Conservation (phyloP, 2,888 invertebrate species). For the Brachynemurus nebulosus region DNA sequence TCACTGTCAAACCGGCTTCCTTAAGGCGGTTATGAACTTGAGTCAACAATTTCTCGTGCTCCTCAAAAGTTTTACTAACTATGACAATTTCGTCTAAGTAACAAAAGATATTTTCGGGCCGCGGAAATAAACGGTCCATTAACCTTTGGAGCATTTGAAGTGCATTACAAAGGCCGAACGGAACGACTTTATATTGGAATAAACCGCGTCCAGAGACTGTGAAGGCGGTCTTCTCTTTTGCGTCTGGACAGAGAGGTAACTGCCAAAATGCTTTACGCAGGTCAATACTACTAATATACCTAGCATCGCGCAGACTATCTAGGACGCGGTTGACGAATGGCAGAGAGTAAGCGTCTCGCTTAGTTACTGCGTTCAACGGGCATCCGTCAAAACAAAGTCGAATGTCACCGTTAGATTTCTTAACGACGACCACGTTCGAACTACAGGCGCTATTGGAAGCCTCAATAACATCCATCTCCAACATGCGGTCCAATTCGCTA, state of each 20-base stretch:
- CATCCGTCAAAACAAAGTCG: neutral
- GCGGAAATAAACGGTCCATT: neutral
- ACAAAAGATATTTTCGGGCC: neutral
- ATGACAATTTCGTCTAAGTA: neutral
- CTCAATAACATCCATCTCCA: too few species aligned
- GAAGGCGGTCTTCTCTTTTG: neutral
- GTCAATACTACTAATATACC: constrained; percentile 5
- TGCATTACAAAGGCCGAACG: neutral
- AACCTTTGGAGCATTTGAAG: neutral
- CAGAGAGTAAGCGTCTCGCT: neutral
- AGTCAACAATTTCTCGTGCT: neutral
- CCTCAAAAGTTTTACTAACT: neutral
- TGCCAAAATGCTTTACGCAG: constrained; percentile 7
- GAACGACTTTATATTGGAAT: neutral
- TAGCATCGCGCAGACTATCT: neutral
- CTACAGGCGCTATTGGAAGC: too few species aligned
- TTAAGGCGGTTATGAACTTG: neutral
- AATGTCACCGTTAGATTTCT: too few species aligned
- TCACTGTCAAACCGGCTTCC: neutral
- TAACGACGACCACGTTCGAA: too few species aligned
- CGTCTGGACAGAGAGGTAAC: neutral
- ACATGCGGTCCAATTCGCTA: too few species aligned
- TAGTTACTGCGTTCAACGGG: neutral
- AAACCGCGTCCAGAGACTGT: constrained; percentile 9
- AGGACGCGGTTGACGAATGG: constrained; percentile 1